phyloP scores from a whole-genome alignment of 2,113 vertebrate species.

The Sinosuthora webbiana region DNA sequence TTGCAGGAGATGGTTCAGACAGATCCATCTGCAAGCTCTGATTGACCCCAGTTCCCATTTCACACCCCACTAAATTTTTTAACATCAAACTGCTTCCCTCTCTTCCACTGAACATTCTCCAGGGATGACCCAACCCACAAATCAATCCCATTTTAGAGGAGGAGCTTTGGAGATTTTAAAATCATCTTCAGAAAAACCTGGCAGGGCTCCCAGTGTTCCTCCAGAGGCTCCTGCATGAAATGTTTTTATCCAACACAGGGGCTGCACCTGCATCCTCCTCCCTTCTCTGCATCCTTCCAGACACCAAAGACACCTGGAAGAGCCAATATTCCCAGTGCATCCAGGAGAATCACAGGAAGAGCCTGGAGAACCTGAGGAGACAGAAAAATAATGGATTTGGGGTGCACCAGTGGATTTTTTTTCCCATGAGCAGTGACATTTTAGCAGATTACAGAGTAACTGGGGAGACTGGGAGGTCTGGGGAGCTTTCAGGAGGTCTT shows the following conservation, averaged over 20 bases:
- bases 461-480: background rate
- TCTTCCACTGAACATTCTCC: background rate
- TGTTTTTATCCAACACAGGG: background rate
- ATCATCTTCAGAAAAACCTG: background rate
- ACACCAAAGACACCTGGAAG: background rate
- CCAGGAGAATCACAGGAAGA: background rate
- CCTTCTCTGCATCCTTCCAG: background rate
- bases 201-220: background rate
- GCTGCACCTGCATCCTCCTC: background rate
- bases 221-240: background rate
- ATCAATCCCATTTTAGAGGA: background rate
- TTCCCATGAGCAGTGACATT: background rate
- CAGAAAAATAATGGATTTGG: background rate
- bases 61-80: background rate
- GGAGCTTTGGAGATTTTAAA: background rate
- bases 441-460: background rate
- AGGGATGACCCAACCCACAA: background rate
- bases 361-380: background rate
- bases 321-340: background rate
- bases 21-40: background rate
- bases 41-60: background rate
- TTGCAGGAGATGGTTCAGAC: background rate
- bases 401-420: background rate
- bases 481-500: background rate
- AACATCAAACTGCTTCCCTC: background rate